A percentile compares a stretch with the other conserved stretches of the same genome.
Conservation (phyloP, 1,140 invertebrate genomes). For the Hyphantria cunea region DNA sequence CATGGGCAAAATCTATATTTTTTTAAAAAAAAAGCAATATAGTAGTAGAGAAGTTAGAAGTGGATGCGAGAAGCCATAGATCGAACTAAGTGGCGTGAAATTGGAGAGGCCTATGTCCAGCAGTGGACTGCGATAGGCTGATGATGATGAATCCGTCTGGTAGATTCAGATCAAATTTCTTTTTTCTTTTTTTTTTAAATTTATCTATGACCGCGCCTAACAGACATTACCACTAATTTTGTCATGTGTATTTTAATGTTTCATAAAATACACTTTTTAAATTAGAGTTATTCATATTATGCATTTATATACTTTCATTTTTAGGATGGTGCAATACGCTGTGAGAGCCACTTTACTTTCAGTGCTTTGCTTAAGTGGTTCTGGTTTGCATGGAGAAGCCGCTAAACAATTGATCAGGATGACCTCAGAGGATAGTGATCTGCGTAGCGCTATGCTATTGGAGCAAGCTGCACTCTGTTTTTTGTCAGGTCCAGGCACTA, state of each 20-base stretch:
- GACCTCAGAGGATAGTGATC: slow-evolving; percentile 96
- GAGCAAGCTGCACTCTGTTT: slow-evolving; percentile 98
- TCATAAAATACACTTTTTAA: no score
- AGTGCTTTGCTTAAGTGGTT: slow-evolving; percentile 91
- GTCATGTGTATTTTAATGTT: background rate
- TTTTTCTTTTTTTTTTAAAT: no score
- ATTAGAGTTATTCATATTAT: no score
- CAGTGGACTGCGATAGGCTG: no score
- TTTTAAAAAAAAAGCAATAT: no score
- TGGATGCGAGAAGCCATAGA: no score
- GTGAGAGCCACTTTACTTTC: slow-evolving; percentile 94
- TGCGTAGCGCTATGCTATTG: slow-evolving; percentile 94
- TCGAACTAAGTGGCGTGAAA: no score
- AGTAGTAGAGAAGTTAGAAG: slow-evolving; percentile 94
- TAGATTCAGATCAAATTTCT: no score
- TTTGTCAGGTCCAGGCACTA: slow-evolving; percentile 85
- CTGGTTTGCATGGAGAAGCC: slow-evolving; percentile 91
- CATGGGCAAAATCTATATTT: no score
- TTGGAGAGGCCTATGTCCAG: no score
- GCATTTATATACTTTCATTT: slow-evolving; percentile 43
- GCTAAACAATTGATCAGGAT: slow-evolving; percentile 96
- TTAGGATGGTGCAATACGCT: slow-evolving; percentile 93
- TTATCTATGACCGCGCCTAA: no score
- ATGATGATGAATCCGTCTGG: slow-evolving; percentile 68
- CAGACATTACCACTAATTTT: no score